Evolutionary conservation across 2,113 vertebrate genomes (phyloP), one percentile per base, ranked within the genome.

Genomic region (Aleadryas rufinucha): DNA sequence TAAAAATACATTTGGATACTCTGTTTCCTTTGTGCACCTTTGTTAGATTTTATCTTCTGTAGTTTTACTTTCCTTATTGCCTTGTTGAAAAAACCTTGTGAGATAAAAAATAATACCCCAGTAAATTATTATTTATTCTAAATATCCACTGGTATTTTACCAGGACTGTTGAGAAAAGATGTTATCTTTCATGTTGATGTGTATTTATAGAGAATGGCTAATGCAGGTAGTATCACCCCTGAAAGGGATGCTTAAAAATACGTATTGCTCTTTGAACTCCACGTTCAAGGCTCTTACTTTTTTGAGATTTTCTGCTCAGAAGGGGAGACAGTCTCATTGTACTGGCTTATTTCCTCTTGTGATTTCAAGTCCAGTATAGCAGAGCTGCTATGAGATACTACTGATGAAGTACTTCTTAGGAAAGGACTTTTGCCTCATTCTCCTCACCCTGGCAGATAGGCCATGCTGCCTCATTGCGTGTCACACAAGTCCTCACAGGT

Each of bases 401-500:
- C 24, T 39, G 23, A n/a, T 42, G 1, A 86, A 72, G 28, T 59
- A 12, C 1, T 54, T 59, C 15, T 39, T 60, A 63, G 14, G 23
- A 83, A 56, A 42, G 33, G 31, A 63, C 28, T 18, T 74, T 33
- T 66, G 11, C 27, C 22, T 79, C 44, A 11, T 79, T 50, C 37
- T 84, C 13, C 39, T 83, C 22, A 66, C 33, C 6, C 37, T 1
- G 1, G 37, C 79, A 35, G 63, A 66, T 3, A 79, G 9, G 35
- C 28, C 21, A 4, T 3, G 0, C 7, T 37, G 24, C 27, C 45
- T 84, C 2, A 1, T 5, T 42, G 11, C 0, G 0, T 33, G 10
- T 88, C 52, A 59, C 19, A 27, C 8, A 18, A 13, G 22, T 79
- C 28, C 31, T 70, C 88, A 88, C 47, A 53, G n/a, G 24, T 39